These are phyloP conservation scores for Machimus atricapillus DNA, from an alignment of 2,888 invertebrate species.

Conservation along the genomic window DNA sequence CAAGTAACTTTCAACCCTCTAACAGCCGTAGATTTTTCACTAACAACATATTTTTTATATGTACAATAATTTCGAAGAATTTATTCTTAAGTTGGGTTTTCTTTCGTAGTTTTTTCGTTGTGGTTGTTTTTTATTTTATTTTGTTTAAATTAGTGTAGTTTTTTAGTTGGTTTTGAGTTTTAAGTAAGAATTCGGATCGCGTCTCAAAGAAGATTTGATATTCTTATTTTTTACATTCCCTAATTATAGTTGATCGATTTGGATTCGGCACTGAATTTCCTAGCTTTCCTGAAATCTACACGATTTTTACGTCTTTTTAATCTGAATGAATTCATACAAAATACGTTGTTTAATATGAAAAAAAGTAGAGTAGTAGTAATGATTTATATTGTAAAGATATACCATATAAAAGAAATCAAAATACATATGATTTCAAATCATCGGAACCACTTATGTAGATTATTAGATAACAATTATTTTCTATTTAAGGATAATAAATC, in stretches of 20 bases:
- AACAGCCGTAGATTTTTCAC: slow-evolving; percentile 12
- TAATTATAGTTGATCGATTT: not conserved
- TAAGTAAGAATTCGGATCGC: not conserved
- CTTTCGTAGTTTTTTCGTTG: not conserved
- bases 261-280: too few relatives aligned
- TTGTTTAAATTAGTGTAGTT: not conserved
- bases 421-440: too few relatives aligned
- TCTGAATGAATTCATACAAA: too few relatives aligned
- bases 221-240: not conserved
- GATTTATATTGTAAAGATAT: too few relatives aligned
- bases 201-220: not conserved
- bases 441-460: too few relatives aligned
- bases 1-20: slow-evolving; percentile 4
- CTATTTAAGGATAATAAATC: too few relatives aligned
- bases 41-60: not conserved
- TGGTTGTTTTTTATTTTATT: not conserved
- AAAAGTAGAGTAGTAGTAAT: too few relatives aligned
- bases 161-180: not conserved
- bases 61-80: not conserved
- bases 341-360: too few relatives aligned
- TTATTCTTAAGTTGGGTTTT: not conserved
- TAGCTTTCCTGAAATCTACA: too few relatives aligned
- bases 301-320: too few relatives aligned
- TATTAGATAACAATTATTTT: too few relatives aligned
- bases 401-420: too few relatives aligned